These are phyloP conservation scores for Bambusicola thoracicus DNA, from an alignment of 2,113 vertebrate genomes.

Conservation along the genomic window DNA sequence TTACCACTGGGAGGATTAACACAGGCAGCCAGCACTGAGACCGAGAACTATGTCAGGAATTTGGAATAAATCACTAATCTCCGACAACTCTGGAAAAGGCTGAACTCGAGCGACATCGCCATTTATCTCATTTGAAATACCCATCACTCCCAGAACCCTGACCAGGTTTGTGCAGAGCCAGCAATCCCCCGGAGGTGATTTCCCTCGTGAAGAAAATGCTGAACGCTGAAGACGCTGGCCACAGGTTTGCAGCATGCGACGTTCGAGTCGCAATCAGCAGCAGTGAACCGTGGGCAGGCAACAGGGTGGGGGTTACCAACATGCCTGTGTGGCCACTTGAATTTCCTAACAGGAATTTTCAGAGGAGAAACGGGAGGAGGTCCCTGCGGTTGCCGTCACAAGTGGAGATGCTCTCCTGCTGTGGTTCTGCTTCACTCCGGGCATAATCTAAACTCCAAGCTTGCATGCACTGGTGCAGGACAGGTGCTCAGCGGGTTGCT, in stretches of 20 bases:
- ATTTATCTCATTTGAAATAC: slow-evolving; percentile 53
- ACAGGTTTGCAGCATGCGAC: background rate
- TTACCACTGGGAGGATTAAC: slow-evolving; percentile 15
- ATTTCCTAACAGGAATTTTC: background rate
- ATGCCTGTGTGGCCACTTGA: too few species aligned
- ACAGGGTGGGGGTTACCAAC: accelerated
- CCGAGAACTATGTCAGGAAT: slow-evolving; percentile 61
- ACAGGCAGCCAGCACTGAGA: slow-evolving; percentile 26
- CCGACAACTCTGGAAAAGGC: background rate
- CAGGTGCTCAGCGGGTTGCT: background rate
- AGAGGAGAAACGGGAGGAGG: background rate
- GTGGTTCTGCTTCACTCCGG: background rate
- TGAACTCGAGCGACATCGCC: slow-evolving; percentile 28
- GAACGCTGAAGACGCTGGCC: background rate
- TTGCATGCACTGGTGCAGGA: background rate
- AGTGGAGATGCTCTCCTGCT: background rate
- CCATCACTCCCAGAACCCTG: background rate
- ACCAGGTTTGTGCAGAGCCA: background rate
- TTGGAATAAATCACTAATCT: slow-evolving; percentile 57
- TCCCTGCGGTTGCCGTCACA: background rate
- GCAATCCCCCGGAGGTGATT: background rate
- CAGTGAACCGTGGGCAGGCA: background rate
- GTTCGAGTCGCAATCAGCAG: accelerated
- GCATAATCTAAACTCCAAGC: slow-evolving; percentile 9
- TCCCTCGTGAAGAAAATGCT: background rate